phyloP scores from a whole-genome alignment of 2,113 vertebrate species.

The Eclectus roratus region DNA sequence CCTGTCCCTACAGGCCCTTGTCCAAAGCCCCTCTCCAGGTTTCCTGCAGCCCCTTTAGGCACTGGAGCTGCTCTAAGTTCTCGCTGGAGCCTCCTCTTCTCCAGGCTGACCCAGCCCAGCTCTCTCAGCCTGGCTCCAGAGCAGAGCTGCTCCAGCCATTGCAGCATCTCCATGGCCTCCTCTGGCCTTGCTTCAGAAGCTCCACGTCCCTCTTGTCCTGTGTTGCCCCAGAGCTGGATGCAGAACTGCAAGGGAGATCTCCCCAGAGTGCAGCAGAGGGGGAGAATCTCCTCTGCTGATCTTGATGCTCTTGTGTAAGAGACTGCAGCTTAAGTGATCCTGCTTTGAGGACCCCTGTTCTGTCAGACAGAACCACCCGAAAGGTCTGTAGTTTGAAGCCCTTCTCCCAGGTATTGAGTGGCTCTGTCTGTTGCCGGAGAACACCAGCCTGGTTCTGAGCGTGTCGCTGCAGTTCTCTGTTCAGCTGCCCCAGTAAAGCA shows the following conservation, averaged over 20 bases:
- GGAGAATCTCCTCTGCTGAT: background rate
- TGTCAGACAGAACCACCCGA: background rate
- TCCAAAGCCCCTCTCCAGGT: background rate
- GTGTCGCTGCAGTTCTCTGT: background rate
- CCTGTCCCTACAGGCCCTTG: background rate
- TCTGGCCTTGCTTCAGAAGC: background rate
- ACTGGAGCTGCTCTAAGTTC: background rate
- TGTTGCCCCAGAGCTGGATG: background rate
- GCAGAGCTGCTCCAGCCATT: background rate
- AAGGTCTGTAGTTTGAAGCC: background rate
- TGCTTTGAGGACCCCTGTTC: background rate
- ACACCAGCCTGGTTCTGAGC: background rate
- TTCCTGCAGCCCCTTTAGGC: background rate
- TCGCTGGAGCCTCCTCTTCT: background rate
- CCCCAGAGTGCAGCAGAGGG: background rate
- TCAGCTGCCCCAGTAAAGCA: background rate
- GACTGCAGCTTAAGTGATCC: background rate
- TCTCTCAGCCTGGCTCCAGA: background rate
- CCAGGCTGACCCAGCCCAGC: background rate
- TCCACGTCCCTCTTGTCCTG: background rate
- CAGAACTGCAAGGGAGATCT: background rate
- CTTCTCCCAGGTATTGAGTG: background rate
- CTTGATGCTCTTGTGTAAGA: background rate
- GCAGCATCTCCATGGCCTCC: background rate
- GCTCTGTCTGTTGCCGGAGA: background rate